A percentile compares a stretch with the other conserved stretches of the same genome.
These are phyloP conservation scores for Tachina fera DNA, from an alignment of 2,888 invertebrate species.

Conservation along the genomic window DNA sequence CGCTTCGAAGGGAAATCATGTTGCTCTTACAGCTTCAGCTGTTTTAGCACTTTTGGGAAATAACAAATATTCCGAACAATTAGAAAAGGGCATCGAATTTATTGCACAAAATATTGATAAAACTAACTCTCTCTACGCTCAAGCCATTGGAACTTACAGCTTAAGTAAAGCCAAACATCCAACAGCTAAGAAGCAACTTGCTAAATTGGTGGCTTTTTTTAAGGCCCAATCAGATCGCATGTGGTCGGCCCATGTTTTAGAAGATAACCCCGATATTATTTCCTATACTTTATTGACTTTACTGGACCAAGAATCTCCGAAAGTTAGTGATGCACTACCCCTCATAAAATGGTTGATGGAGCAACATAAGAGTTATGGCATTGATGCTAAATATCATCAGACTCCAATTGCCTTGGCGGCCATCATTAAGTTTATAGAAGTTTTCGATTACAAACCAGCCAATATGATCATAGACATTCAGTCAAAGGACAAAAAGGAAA, in stretches of 20 bases:
- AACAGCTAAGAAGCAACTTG: conserved; percentile 84
- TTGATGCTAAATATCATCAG: conserved; percentile 90
- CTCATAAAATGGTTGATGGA: conserved; percentile 89
- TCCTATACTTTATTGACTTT: conserved; percentile 79
- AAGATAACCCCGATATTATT: conserved; percentile 79
- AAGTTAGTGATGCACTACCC: conserved; percentile 78
- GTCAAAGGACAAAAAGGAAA: conserved; percentile 79
- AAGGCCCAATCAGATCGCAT: conserved; percentile 86
- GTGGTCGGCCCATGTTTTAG: conserved; percentile 88
- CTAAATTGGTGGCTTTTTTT: conserved; percentile 84
- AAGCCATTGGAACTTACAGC: conserved; percentile 90
- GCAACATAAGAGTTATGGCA: conserved; percentile 88
- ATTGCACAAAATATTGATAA: conserved; percentile 87
- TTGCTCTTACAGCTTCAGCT: conserved; percentile 90
- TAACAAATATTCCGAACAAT: conserved; percentile 85
- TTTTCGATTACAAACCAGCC: conserved; percentile 83
- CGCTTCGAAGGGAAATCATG: conserved; percentile 86
- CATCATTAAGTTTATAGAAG: conserved; percentile 84
- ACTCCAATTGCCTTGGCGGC: conserved; percentile 90
- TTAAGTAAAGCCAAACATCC: conserved; percentile 90
- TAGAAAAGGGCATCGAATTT: conserved; percentile 90
- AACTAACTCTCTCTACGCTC: conserved; percentile 87
- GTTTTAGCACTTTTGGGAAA: conserved; percentile 89
- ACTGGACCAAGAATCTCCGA: conserved; percentile 77
- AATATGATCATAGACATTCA: conserved; percentile 85